Conservation (phyloP, 2,113 vertebrate species). For the Indri indri region DNA sequence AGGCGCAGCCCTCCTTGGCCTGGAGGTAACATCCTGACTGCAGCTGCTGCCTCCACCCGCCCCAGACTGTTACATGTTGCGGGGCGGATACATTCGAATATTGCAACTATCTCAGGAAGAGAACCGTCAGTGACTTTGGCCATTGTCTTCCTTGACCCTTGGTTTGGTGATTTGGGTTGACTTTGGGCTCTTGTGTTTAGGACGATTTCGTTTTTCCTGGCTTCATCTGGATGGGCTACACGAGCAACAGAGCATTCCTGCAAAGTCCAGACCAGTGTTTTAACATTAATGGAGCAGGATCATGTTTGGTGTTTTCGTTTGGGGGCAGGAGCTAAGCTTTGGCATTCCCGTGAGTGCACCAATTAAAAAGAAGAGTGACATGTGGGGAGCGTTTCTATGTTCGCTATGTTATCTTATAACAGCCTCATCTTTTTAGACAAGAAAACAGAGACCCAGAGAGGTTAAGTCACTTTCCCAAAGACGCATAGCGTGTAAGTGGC, state of each 20-base stretch:
- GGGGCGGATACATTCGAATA: rapidly evolving
- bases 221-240: rapidly evolving
- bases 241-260: no score
- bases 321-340: background rate
- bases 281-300: rapidly evolving
- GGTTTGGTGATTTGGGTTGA: background rate
- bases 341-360: rapidly evolving
- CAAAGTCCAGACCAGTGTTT: background rate
- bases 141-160: background rate
- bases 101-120: background rate
- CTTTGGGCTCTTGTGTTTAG: background rate
- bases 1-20: background rate
- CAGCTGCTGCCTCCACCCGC: background rate
- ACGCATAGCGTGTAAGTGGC: background rate
- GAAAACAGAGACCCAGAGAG: background rate
- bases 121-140: background rate
- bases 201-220: background rate
- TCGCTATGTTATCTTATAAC: background rate
- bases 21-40: background rate
- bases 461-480: background rate
- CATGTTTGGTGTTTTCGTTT: no score
- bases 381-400: rapidly evolving
- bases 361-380: background rate
- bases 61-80: no score
- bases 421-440: background rate